Evolutionary conservation across 2,797 vertebrate species (phyloP).

Genomic region (Calcarius lapponicus): DNA sequence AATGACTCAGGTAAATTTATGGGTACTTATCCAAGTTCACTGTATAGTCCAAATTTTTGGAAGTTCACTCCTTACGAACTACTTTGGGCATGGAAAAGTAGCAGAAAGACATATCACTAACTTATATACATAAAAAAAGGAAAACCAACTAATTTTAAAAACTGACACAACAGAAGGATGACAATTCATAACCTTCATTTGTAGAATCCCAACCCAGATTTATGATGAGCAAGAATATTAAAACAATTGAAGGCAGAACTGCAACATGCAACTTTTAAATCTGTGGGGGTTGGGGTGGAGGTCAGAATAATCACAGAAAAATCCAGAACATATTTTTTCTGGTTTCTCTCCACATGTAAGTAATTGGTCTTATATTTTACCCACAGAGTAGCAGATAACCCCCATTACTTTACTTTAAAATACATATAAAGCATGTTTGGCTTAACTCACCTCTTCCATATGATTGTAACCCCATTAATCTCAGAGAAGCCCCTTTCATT

Average conservation of each 20-base stretch:
- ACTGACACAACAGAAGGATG: neutral
- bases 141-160: neutral
- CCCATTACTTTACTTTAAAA: neutral
- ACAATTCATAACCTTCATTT: neutral
- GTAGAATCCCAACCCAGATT: neutral
- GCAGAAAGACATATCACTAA: conserved; percentile 46
- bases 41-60: conserved; percentile 54
- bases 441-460: conserved; percentile 45
- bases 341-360: neutral
- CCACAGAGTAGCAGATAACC: neutral
- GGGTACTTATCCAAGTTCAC: conserved; percentile 60
- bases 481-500: neutral
- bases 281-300: neutral
- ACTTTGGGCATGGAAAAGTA: conserved; percentile 55
- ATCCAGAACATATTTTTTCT: neutral
- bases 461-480: conserved; percentile 22
- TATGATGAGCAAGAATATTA: neutral
- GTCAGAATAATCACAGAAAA: neutral
- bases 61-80: conserved; percentile 59
- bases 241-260: neutral
- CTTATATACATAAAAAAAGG: neutral
- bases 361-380: neutral
- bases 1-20: conserved; percentile 28
- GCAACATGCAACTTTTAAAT: conserved; percentile 12
- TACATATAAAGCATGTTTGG: neutral